Base-by-base conservation (phyloP, 37 sponge, comb jelly and placozoan species). In the Cladorhizidae sp. region DNA sequence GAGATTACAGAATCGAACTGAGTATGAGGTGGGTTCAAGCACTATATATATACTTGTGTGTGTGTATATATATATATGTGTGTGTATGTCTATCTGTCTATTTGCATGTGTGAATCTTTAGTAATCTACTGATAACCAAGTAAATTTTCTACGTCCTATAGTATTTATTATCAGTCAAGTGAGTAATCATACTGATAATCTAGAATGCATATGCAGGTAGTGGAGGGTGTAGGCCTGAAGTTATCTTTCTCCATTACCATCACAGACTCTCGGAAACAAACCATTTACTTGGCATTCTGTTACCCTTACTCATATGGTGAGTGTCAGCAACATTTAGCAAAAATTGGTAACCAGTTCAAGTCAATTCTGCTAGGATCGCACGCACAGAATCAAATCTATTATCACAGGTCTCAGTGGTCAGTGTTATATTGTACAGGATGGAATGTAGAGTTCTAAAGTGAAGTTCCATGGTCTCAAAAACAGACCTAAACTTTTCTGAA, bases 261-360 rank as follows among this genome's bases (percentile, higher is more conserved):
- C 18, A 57, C 81, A 33, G 88, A 93, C 57, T 33, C 38, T 54
- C 81, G 74, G 18, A 76, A 65, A 33, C 74, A 51, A 26, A 94
- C 93, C 17, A 85, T 82, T 14, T 96, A 87, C 83, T 96, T 91
- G 79, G 92, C 99, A 9, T 98, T 96, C 80, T 93, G 92, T 67
- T 98, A 85, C 57, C 99, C 99, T 9, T 94, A 73, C 89, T 90
- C 94, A 14, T 98, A 98, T 73, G 57, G 84, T 26, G 95, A 96
- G 6, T 86, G 90, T 40, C 99, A 96, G 75, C 62, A 76, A 52
- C 84, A 57, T 37, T 62, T 98, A 28, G 49, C 73, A 45, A 72
- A 56, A 29, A 73, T 93, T 36, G 95, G 87, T 18, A 51, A 75
- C 18, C 51, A 79, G 40, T 26, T 35, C 49, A n/a, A n/a, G n/a